Conservation (phyloP, 2,888 invertebrate species). For the Hirtodrosophila histrioides region DNA sequence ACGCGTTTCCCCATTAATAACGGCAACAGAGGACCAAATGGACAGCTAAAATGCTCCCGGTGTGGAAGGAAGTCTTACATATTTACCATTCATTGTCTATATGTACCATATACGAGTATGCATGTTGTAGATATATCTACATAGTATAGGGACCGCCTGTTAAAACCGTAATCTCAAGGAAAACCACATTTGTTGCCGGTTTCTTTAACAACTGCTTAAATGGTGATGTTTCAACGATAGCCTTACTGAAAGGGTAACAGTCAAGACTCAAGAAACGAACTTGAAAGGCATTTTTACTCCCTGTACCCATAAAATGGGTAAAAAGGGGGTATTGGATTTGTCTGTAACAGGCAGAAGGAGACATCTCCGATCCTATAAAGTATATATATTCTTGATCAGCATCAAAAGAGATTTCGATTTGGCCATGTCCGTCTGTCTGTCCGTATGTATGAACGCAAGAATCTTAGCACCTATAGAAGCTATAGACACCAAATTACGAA, state of each 20-base stretch:
- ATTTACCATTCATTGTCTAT: background rate
- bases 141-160: constrained; percentile 30
- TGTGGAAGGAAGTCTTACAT: constrained; percentile 19
- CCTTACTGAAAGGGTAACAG: constrained; percentile 18
- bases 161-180: constrained; percentile 65
- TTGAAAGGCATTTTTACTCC: constrained; percentile 24
- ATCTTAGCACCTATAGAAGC: too few species aligned
- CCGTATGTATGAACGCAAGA: too few species aligned
- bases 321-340: too few species aligned
- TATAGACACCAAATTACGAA: too few species aligned
- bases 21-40: constrained; percentile 30
- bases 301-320: too few species aligned
- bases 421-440: too few species aligned
- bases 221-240: background rate
- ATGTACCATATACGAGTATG: background rate
- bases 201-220: background rate
- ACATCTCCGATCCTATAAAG: too few species aligned
- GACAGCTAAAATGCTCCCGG: constrained; percentile 36
- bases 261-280: background rate
- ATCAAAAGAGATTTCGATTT: too few species aligned
- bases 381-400: too few species aligned
- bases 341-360: too few species aligned
- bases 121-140: constrained; percentile 23
- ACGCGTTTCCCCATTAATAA: constrained; percentile 35
- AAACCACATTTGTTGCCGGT: constrained; percentile 54